phyloP scores from a whole-genome alignment of 2,888 invertebrate species.

The Lampropteryx suffumata region DNA sequence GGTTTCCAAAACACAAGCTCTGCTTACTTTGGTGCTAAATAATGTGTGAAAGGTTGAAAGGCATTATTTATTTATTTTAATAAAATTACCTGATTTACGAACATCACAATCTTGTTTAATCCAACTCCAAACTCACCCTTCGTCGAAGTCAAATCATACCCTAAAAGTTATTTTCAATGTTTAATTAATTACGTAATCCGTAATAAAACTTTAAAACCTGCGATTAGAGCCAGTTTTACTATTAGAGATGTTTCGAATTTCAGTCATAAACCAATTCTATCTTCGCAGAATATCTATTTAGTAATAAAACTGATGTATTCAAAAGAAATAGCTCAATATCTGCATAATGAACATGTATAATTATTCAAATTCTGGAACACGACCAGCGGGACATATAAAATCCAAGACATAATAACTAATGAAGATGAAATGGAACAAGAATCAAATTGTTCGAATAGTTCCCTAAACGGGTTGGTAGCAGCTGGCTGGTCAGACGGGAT shows the following conservation, averaged over 20 bases:
- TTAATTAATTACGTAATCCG: slow-evolving; percentile 23
- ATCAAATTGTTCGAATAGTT: slow-evolving; percentile 6
- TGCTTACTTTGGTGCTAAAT: too few species aligned
- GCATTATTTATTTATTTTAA: neutral
- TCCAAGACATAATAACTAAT: neutral
- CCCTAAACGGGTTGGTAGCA: slow-evolving; percentile 14
- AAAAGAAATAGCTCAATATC: neutral
- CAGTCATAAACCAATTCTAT: neutral
- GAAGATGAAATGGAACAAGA: neutral
- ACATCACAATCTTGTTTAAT: slow-evolving; percentile 8
- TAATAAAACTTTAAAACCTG: slow-evolving; percentile 21
- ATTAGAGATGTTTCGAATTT: neutral
- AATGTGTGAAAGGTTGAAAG: too few species aligned
- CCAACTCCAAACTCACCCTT: slow-evolving; percentile 8
- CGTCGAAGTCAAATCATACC: slow-evolving; percentile 23
- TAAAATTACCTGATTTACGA: neutral
- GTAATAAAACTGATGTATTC: too few species aligned
- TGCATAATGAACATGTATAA: too few species aligned
- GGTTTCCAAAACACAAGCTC: too few species aligned
- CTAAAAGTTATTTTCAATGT: slow-evolving; percentile 11
- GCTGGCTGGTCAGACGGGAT: slow-evolving; percentile 8
- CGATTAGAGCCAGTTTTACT: slow-evolving; percentile 7
- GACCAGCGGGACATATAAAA: neutral
- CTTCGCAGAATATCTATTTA: too few species aligned
- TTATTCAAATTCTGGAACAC: neutral